phyloP scores from a whole-genome alignment of 2,113 vertebrate species.

The Leucopsar rothschildi region DNA sequence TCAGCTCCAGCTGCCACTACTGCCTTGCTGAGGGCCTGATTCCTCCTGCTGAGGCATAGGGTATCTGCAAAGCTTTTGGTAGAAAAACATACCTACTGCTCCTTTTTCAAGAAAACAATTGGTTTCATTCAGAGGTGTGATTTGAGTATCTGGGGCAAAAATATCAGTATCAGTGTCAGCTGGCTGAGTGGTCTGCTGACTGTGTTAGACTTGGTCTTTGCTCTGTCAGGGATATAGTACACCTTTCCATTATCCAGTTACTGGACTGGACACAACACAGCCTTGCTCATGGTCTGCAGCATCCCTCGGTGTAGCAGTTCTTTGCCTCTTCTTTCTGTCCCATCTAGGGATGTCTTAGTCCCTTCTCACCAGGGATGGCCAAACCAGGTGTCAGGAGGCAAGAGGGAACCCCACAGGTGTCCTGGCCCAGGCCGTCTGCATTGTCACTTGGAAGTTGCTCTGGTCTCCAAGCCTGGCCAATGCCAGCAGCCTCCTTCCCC shows the following conservation, averaged over 20 bases:
- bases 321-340: not conserved
- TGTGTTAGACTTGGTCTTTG: not conserved
- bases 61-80: not conserved
- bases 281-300: not conserved
- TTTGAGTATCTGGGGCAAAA: not conserved
- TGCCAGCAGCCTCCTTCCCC: not conserved
- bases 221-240: not conserved
- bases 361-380: not conserved
- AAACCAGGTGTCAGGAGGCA: not conserved
- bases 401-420: not conserved
- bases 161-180: not conserved
- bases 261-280: not conserved
- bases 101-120: not conserved
- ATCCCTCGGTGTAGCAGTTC: not conserved
- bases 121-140: not conserved
- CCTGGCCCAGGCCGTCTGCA: not conserved
- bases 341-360: not conserved
- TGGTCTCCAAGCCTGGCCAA: not conserved
- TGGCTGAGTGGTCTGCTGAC: not conserved
- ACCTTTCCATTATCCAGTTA: not conserved
- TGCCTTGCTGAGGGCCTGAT: not conserved
- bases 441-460: not conserved
- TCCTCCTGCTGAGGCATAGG: not conserved
- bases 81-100: not conserved
- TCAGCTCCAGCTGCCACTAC: not conserved